Evolutionary conservation across 1,140 invertebrate species (phyloP).

Genomic region (Aphelinus atriplicis): DNA sequence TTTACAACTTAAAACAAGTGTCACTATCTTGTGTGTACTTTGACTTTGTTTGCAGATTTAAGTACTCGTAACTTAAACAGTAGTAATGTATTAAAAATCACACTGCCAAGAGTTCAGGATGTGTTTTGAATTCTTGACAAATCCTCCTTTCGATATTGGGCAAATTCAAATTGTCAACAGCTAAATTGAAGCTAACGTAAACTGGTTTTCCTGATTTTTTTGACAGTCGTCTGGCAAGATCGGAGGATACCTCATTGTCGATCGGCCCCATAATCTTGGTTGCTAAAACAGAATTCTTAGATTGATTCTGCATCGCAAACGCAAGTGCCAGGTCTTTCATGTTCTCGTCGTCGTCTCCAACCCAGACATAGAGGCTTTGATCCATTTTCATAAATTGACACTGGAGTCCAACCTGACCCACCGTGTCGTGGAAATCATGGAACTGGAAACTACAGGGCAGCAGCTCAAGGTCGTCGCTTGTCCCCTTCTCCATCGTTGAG

Average conservation of each 20-base stretch:
- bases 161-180: constrained; percentile 48
- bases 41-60: neutral
- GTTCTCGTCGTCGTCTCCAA: constrained; percentile 51
- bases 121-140: constrained; percentile 53
- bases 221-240: constrained; percentile 57
- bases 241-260: constrained; percentile 52
- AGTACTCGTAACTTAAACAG: neutral
- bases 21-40: neutral
- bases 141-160: constrained; percentile 57
- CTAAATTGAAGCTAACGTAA: constrained; percentile 63
- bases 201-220: constrained; percentile 58
- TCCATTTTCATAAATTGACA: constrained; percentile 62
- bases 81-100: constrained; percentile 4
- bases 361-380: constrained; percentile 59
- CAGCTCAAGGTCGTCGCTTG: constrained; percentile 12
- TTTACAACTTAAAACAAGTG: constrained; percentile 11
- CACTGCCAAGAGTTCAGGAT: constrained; percentile 45
- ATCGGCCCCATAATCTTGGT: constrained; percentile 60
- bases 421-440: constrained; percentile 51
- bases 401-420: constrained; percentile 53
- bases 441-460: constrained; percentile 55
- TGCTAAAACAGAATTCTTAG: constrained; percentile 48
- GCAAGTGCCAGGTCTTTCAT: constrained; percentile 61
- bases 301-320: constrained; percentile 51
- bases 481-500: neutral